These are phyloP conservation scores for Strongylocentrotus purpuratus DNA, from an alignment of 35 echinoderm and acorn worm species.

Conservation along the genomic window DNA sequence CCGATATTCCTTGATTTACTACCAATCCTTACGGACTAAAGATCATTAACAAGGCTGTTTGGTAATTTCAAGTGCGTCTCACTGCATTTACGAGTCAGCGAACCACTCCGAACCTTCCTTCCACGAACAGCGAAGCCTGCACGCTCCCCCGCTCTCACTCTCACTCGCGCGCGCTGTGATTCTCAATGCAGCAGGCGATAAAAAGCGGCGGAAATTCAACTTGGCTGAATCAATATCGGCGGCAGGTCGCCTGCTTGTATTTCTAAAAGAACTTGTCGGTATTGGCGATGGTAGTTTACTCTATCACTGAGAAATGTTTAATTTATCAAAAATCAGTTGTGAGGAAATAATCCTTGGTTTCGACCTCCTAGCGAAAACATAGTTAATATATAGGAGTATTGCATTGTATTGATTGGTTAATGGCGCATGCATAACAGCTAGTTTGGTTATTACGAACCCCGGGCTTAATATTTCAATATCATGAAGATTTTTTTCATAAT, in stretches of 20 bases:
- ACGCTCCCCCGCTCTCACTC: not conserved
- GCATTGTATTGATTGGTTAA: not conserved
- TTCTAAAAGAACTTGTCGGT: not conserved
- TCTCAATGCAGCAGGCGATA: not conserved
- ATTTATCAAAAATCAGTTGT: not conserved
- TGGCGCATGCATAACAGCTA: not conserved
- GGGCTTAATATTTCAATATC: no score
- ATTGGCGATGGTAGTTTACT: not conserved
- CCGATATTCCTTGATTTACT: not conserved
- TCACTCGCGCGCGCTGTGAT: not conserved
- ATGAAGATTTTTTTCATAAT: slow-evolving; percentile 61
- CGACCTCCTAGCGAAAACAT: not conserved
- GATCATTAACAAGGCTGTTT: not conserved
- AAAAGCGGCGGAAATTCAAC: not conserved
- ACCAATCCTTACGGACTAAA: not conserved
- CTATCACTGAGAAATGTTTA: not conserved
- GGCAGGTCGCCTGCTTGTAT: not conserved
- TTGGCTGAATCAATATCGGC: slow-evolving; percentile 1
- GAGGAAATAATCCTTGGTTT: not conserved
- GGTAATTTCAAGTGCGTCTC: not conserved
- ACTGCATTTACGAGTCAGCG: not conserved
- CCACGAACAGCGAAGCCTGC: not conserved
- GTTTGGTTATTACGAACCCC: not conserved
- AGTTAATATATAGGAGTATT: not conserved
- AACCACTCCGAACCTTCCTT: not conserved